A percentile compares a stretch with the other conserved stretches of the same genome.
These are phyloP conservation scores for Melanchra persicariae DNA, from an alignment of 2,888 invertebrate species.

Conservation along the genomic window DNA sequence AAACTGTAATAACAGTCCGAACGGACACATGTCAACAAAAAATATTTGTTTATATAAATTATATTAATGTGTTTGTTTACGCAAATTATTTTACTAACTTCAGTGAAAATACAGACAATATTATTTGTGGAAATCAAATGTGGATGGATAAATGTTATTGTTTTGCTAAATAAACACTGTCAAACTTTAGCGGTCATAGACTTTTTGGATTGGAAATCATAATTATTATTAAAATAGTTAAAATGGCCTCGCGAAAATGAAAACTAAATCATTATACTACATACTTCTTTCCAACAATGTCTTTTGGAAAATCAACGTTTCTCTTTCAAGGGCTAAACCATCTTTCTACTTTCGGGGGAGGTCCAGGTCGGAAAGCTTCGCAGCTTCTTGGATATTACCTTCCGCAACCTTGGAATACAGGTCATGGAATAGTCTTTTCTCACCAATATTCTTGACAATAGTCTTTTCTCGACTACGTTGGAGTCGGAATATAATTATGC, in stretches of 20 bases:
- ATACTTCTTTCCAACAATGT: too few species aligned
- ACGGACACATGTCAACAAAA: constrained; percentile 14
- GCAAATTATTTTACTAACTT: constrained; percentile 21
- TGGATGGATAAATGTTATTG: neutral
- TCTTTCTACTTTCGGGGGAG: neutral
- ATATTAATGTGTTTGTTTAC: constrained; percentile 20
- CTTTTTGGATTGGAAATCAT: too few species aligned
- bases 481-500: too few species aligned
- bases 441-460: neutral
- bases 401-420: too few species aligned
- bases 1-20: constrained; percentile 18
- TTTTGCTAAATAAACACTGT: too few species aligned
- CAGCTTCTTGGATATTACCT: too few species aligned
- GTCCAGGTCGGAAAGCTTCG: neutral
- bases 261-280: too few species aligned
- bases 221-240: too few species aligned
- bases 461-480: too few species aligned
- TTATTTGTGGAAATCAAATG: constrained; percentile 11
- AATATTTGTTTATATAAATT: constrained; percentile 2
- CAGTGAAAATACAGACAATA: neutral
- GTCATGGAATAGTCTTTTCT: neutral
- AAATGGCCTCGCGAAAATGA: too few species aligned
- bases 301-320: neutral
- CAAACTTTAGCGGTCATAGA: too few species aligned
- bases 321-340: neutral